Conservation (phyloP, 2,113 vertebrate genomes). For the Proteles cristata region DNA sequence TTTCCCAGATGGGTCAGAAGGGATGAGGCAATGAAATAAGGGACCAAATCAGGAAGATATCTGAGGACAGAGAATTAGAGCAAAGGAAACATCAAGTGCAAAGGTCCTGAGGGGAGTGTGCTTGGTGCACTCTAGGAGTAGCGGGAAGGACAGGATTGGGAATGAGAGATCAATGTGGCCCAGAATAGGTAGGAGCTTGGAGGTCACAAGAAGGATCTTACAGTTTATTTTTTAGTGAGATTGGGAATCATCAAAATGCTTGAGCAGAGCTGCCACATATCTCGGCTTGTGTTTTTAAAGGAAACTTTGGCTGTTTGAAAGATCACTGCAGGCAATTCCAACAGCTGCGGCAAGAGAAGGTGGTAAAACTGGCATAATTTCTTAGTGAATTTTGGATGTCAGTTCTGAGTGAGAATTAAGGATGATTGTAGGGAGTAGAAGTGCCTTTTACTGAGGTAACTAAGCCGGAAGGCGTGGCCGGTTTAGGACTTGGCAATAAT, state of each 20-base stretch:
- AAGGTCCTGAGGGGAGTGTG: background rate
- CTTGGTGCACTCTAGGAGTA: background rate
- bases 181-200: background rate
- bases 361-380: background rate
- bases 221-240: background rate
- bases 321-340: background rate
- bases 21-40: background rate
- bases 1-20: background rate
- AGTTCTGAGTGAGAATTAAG: background rate
- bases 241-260: background rate
- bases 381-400: background rate
- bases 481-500: background rate
- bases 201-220: background rate
- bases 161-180: background rate
- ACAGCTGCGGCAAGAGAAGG: background rate
- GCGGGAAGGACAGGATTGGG: background rate
- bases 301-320: background rate
- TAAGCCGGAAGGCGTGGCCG: background rate
- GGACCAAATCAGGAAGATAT: background rate
- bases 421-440: background rate
- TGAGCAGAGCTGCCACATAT: background rate
- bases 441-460: background rate
- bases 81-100: background rate
- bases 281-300: background rate
- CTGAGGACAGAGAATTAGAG: too few relatives aligned